A percentile compares a stretch with the other conserved stretches of the same genome.
These are phyloP conservation scores for Natator depressus DNA, from an alignment of 2,113 vertebrate genomes.

Conservation along the genomic window DNA sequence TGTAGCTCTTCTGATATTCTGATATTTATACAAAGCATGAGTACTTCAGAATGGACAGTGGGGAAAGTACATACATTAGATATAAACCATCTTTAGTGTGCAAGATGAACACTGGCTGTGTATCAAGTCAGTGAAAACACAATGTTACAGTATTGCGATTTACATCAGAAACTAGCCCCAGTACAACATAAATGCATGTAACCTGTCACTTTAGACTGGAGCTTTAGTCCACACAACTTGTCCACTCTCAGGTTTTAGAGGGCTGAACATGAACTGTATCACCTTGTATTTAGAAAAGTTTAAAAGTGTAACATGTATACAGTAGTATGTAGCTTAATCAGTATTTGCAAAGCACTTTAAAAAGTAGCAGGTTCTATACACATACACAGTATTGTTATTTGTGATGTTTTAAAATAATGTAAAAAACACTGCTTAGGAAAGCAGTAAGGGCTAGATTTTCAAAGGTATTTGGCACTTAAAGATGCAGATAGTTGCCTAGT, in stretches of 20 bases:
- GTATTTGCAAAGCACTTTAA: not conserved
- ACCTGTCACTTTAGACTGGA: not conserved
- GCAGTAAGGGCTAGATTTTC: not conserved
- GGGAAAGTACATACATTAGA: not conserved
- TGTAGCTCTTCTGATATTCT: not conserved
- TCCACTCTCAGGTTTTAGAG: not conserved
- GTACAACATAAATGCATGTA: not conserved
- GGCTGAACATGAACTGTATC: not conserved
- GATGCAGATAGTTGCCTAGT: no score
- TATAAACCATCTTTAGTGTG: not conserved
- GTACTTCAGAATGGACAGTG: not conserved
- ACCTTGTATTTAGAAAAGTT: not conserved
- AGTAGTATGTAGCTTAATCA: not conserved
- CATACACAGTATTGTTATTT: not conserved
- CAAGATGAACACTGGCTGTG: not conserved
- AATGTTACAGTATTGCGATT: not conserved
- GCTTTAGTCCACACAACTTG: not conserved
- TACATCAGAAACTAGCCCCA: not conserved
- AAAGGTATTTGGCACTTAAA: no score
- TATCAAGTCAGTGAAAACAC: not conserved
- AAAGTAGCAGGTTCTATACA: not conserved
- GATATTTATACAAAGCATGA: not conserved
- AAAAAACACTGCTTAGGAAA: not conserved
- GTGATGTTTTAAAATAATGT: not conserved
- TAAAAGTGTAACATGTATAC: not conserved